Percentiles rank a stretch among this genome's conserved stretches.
Evolutionary conservation across 2,113 vertebrate species (phyloP).

Genomic region (Patagioenas fasciata): DNA sequence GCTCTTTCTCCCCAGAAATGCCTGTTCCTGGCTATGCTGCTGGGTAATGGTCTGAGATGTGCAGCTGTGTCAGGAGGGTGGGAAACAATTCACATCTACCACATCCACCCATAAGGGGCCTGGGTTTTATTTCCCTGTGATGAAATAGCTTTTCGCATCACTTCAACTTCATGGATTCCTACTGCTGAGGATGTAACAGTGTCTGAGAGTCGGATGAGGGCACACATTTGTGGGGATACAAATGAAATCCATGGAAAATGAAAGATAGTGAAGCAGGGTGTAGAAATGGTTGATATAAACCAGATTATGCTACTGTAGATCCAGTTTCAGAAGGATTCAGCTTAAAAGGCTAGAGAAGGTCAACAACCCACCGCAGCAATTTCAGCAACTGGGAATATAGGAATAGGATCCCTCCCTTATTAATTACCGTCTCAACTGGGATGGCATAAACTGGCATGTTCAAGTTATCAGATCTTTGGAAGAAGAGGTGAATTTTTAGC

Average conservation of each 20-base stretch:
- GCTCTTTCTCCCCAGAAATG: neutral
- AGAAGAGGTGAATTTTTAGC: slow-evolving; percentile 24
- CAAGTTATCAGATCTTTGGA: slow-evolving; percentile 9
- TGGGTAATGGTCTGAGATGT: neutral
- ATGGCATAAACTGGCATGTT: neutral
- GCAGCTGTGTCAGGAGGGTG: rapidly evolving
- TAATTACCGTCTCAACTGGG: neutral
- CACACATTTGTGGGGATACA: neutral
- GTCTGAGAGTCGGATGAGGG: neutral
- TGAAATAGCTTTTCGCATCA: neutral
- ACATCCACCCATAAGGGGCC: rapidly evolving
- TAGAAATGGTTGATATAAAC: neutral
- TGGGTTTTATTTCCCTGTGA: neutral
- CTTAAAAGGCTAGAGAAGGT: neutral
- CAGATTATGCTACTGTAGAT: neutral
- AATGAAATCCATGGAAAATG: neutral
- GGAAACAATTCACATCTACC: rapidly evolving
- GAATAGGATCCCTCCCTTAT: neutral
- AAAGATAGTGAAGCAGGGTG: neutral
- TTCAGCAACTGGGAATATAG: neutral
- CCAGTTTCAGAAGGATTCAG: neutral
- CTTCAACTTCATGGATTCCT: neutral
- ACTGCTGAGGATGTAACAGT: neutral
- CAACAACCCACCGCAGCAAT: neutral
- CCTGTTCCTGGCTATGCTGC: neutral